A percentile compares a stretch with the other conserved stretches of the same genome.
These are phyloP conservation scores for Apeltes quadracus DNA, from an alignment of 2,113 vertebrate species.

Conservation along the genomic window DNA sequence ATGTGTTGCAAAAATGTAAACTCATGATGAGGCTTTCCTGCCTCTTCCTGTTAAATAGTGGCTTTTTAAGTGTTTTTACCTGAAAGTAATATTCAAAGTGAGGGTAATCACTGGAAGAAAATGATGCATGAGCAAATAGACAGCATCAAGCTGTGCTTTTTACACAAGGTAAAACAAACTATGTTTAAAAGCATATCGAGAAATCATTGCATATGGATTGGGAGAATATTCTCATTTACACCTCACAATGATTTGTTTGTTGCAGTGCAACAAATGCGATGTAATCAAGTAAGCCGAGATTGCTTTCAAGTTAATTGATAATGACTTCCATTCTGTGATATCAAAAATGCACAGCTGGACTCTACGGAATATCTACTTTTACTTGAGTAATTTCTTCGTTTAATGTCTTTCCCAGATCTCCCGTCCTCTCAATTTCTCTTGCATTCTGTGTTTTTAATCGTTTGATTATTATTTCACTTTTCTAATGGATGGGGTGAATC, in stretches of 20 bases:
- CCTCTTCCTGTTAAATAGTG: not conserved
- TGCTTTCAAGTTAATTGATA: slow-evolving; percentile 19
- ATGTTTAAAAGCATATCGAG: not conserved
- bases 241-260: not conserved
- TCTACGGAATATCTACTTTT: slow-evolving; percentile 4
- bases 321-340: slow-evolving; percentile 16
- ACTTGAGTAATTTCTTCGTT: slow-evolving; percentile 8
- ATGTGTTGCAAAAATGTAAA: slow-evolving; percentile 10
- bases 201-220: not conserved
- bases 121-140: too few relatives aligned
- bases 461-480: slow-evolving; percentile 22
- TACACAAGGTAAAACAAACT: not conserved
- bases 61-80: not conserved
- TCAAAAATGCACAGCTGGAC: slow-evolving; percentile 27
- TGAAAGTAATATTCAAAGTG: slow-evolving; percentile 2
- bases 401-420: slow-evolving; percentile 10
- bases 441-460: slow-evolving; percentile 14
- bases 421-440: slow-evolving; percentile 7
- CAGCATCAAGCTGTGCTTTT: too few relatives aligned
- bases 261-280: slow-evolving; percentile 4
- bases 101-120: slow-evolving; percentile 7
- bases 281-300: slow-evolving; percentile 19
- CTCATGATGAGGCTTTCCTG: not conserved
- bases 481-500: slow-evolving; percentile 7
- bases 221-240: not conserved